Conservation (phyloP, 2,888 invertebrate genomes). For the Clivina fossor region DNA sequence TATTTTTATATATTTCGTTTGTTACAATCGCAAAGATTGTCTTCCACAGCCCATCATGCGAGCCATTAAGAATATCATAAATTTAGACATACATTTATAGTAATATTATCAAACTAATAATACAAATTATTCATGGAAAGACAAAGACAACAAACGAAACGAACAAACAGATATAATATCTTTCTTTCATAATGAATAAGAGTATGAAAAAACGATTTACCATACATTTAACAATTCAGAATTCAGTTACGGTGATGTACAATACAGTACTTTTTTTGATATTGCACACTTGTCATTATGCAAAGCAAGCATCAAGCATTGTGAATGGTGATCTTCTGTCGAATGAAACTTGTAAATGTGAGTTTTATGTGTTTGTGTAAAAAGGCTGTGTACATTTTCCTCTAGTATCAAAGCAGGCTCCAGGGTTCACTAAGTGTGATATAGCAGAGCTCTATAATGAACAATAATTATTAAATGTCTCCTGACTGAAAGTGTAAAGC, state of each 20-base stretch:
- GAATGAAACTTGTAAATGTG: conserved; percentile 35
- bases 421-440: conserved; percentile 35
- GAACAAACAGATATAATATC: too few relatives aligned
- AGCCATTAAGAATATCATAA: too few relatives aligned
- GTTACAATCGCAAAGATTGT: conserved; percentile 55
- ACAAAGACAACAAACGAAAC: too few relatives aligned
- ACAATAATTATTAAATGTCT: conserved; percentile 34
- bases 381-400: conserved; percentile 54
- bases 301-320: conserved; percentile 54
- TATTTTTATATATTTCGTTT: conserved; percentile 55
- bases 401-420: conserved; percentile 37
- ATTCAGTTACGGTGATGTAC: conserved; percentile 6
- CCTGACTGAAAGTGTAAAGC: conserved; percentile 34
- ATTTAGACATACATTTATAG: too few relatives aligned
- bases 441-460: conserved; percentile 46
- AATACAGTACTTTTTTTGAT: conserved; percentile 26
- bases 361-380: conserved; percentile 52
- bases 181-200: too few relatives aligned
- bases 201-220: conserved; percentile 6
- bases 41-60: conserved; percentile 48
- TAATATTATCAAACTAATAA: too few relatives aligned
- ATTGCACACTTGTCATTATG: conserved; percentile 40
- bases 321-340: conserved; percentile 48
- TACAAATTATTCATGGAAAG: too few relatives aligned
- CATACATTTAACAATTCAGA: conserved; percentile 5